Evolutionary conservation across 2,113 vertebrate genomes (phyloP).

Genomic region (Odontophorus gujanensis): DNA sequence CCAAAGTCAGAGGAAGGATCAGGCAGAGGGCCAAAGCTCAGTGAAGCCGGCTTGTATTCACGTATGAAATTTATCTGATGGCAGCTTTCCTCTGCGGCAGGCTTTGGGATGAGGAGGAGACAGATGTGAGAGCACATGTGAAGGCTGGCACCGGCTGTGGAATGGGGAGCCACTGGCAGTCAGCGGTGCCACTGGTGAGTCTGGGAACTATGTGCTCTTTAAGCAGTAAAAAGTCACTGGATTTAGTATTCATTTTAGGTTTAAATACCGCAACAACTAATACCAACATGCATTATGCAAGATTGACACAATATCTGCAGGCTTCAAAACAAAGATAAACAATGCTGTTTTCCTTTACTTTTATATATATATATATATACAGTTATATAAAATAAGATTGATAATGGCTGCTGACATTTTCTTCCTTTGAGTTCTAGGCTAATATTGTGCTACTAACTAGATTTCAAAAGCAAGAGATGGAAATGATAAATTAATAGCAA

Average conservation of each 20-base stretch:
- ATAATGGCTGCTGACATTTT: neutral
- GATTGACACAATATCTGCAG: neutral
- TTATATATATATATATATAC: neutral
- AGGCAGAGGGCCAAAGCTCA: neutral
- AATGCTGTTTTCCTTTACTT: neutral
- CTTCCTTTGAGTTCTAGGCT: neutral
- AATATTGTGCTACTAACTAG: neutral
- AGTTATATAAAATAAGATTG: neutral
- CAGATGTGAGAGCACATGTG: fast-evolving
- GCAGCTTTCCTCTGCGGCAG: neutral
- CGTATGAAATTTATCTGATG: neutral
- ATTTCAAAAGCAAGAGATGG: neutral
- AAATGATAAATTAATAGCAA: neutral
- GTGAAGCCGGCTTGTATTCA: neutral
- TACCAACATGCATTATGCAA: neutral
- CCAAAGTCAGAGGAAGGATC: neutral
- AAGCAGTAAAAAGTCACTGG: neutral
- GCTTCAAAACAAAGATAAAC: constrained; percentile 17
- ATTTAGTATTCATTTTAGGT: neutral
- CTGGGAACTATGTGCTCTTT: neutral
- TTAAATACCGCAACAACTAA: neutral
- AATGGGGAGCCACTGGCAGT: fast-evolving
- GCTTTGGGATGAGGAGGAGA: neutral
- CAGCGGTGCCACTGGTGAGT: neutral
- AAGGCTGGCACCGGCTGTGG: neutral